Percentiles rank a stretch among this genome's conserved stretches.
These are phyloP conservation scores for Cheilosia impressa DNA, from an alignment of 2,888 invertebrate species.

Conservation along the genomic window DNA sequence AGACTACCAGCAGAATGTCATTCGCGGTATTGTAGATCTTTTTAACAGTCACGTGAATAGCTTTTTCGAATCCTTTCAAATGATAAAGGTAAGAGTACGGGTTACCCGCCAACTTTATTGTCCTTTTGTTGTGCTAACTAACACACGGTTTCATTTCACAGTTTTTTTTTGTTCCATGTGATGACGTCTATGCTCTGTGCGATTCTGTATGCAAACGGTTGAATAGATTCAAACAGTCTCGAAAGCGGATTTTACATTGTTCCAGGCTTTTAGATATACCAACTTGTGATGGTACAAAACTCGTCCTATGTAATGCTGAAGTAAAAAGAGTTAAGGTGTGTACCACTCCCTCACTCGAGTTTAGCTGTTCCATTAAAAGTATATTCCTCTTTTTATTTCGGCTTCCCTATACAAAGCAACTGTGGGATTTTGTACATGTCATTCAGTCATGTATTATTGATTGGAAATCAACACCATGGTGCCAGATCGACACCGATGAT, in stretches of 20 bases:
- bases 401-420: constrained; percentile 84
- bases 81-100: constrained; percentile 57
- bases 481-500: constrained; percentile 95
- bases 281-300: constrained; percentile 91
- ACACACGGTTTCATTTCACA: constrained; percentile 77
- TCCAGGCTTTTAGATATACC: constrained; percentile 93
- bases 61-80: constrained; percentile 55
- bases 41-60: constrained; percentile 90
- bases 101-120: constrained; percentile 34
- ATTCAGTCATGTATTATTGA: constrained; percentile 93
- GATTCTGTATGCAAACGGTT: constrained; percentile 89
- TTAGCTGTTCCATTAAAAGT: constrained; percentile 44
- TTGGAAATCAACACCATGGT: constrained; percentile 98
- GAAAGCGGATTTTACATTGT: constrained; percentile 89
- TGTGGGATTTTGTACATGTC: constrained; percentile 96
- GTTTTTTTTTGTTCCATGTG: constrained; percentile 88
- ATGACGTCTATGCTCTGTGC: constrained; percentile 88
- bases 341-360: constrained; percentile 17
- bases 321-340: constrained; percentile 89
- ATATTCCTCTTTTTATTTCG: constrained; percentile 25
- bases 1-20: constrained; percentile 93
- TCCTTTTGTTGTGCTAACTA: constrained; percentile 44
- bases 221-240: constrained; percentile 87
- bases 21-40: constrained; percentile 91
- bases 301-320: constrained; percentile 91